Evolutionary conservation across 2,797 vertebrate genomes (phyloP).

Genomic region (Oreochromis grahami): DNA sequence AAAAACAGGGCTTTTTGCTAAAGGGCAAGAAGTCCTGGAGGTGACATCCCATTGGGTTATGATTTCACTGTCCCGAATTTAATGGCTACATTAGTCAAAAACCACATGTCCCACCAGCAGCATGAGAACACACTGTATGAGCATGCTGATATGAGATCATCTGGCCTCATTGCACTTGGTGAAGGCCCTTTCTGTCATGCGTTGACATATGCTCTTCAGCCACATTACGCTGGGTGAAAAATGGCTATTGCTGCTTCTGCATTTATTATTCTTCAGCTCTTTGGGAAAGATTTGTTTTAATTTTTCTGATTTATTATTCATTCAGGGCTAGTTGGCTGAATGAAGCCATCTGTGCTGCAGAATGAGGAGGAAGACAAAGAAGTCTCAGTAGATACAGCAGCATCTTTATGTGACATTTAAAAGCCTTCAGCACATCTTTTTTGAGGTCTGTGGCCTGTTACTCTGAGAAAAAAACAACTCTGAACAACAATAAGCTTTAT

Average conservation of each 20-base stretch:
- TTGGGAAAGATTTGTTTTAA: constrained; percentile 14
- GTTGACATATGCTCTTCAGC: constrained; percentile 4
- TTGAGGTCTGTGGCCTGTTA: background rate
- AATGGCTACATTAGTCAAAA: constrained; percentile 33
- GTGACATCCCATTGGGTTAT: constrained; percentile 39
- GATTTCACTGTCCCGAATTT: constrained; percentile 44
- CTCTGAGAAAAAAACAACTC: background rate
- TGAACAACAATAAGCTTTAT: constrained; percentile 28
- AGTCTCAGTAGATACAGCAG: constrained; percentile 13
- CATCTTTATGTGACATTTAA: constrained; percentile 19
- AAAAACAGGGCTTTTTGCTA: constrained; percentile 60
- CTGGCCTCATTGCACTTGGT: constrained; percentile 20
- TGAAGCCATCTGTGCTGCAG: constrained; percentile 52
- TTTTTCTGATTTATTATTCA: constrained; percentile 44
- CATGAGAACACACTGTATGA: background rate
- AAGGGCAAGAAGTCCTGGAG: constrained; percentile 18
- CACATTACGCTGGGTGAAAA: constrained; percentile 1
- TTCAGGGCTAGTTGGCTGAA: constrained; percentile 36
- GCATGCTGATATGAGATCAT: constrained; percentile 54
- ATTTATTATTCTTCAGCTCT: background rate
- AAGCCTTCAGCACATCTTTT: background rate
- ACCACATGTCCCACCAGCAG: constrained; percentile 22
- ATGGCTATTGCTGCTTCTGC: constrained; percentile 8
- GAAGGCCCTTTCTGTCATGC: constrained; percentile 23
- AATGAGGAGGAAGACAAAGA: constrained; percentile 30